Percentiles rank a stretch among this genome's conserved stretches.
phyloP scores from a whole-genome alignment of 1,140 invertebrate species.

The Microplitis demolitor region DNA sequence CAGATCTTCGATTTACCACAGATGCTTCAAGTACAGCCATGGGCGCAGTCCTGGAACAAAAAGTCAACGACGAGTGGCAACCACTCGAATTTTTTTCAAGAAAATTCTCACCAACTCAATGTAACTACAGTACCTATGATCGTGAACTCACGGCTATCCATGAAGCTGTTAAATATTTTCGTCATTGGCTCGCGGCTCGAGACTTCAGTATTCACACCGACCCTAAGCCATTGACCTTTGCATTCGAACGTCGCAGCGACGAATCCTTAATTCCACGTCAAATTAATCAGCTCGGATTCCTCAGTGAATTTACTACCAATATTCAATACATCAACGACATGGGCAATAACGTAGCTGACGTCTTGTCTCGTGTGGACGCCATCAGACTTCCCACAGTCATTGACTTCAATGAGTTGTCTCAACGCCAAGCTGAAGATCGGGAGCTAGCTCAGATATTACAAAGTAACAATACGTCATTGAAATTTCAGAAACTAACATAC shows the following conservation, averaged over 20 bases:
- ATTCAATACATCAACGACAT: conserved; percentile 34
- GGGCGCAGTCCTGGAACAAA: conserved; percentile 31
- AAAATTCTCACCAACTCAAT: conserved; percentile 33
- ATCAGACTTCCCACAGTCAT: conserved; percentile 11
- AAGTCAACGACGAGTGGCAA: conserved; percentile 16
- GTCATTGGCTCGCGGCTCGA: conserved; percentile 53
- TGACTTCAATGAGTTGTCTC: conserved; percentile 6
- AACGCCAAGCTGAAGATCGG: conserved; percentile 3
- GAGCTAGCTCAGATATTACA: conserved; percentile 9
- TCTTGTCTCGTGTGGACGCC: conserved; percentile 32
- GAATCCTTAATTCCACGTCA: conserved; percentile 26
- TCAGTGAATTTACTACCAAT: conserved; percentile 35
- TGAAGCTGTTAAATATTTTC: conserved; percentile 51
- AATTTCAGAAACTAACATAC: conserved; percentile 3
- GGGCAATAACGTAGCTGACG: conserved; percentile 40
- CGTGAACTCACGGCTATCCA: conserved; percentile 59
- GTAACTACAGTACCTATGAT: conserved; percentile 53
- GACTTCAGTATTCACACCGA: conserved; percentile 48
- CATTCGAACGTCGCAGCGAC: conserved; percentile 37
- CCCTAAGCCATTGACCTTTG: conserved; percentile 48
- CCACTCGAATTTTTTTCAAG: conserved; percentile 25
- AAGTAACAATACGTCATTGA: neutral
- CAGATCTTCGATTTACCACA: neutral
- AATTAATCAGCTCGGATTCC: conserved; percentile 23
- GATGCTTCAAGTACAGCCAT: conserved; percentile 10